Percentiles rank a stretch among this genome's conserved stretches.
phyloP scores from a whole-genome alignment of 2,797 vertebrate species.

The Eupleurogrammus muticus region DNA sequence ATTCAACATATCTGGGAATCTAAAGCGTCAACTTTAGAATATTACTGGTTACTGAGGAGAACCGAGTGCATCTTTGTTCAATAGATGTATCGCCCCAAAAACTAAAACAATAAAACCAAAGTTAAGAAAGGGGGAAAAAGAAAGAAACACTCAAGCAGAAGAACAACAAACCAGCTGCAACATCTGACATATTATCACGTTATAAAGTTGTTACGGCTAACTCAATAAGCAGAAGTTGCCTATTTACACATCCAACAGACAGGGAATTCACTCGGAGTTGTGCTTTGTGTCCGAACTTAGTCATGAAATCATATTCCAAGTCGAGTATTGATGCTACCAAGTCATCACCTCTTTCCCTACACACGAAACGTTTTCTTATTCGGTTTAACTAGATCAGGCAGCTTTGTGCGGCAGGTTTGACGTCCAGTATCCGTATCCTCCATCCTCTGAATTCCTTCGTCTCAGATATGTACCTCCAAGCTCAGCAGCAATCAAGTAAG shows the following conservation, averaged over 20 bases:
- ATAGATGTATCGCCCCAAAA: no score
- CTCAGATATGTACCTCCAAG: neutral
- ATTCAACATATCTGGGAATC: no score
- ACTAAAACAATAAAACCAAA: no score
- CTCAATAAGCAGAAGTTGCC: neutral
- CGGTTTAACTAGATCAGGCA: constrained; percentile 35
- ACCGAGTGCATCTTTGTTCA: no score
- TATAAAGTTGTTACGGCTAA: neutral
- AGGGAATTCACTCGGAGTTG: neutral
- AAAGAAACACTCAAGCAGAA: no score
- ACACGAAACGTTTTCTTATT: constrained; percentile 37
- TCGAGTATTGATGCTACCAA: neutral
- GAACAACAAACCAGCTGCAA: neutral
- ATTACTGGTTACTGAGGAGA: no score
- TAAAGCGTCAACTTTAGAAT: no score
- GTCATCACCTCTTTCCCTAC: constrained; percentile 10
- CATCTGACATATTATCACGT: neutral
- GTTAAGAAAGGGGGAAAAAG: no score
- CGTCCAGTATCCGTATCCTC: constrained; percentile 5
- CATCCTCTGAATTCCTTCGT: neutral
- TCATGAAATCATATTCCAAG: neutral
- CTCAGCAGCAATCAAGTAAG: neutral
- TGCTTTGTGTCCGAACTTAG: no score
- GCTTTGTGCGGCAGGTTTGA: constrained; percentile 20
- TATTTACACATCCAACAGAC: neutral